Evolutionary conservation across 30 jellyfish, hydroid and myxozoan genomes (phyloP).

Genomic region (Phacellophora camtschatica): DNA sequence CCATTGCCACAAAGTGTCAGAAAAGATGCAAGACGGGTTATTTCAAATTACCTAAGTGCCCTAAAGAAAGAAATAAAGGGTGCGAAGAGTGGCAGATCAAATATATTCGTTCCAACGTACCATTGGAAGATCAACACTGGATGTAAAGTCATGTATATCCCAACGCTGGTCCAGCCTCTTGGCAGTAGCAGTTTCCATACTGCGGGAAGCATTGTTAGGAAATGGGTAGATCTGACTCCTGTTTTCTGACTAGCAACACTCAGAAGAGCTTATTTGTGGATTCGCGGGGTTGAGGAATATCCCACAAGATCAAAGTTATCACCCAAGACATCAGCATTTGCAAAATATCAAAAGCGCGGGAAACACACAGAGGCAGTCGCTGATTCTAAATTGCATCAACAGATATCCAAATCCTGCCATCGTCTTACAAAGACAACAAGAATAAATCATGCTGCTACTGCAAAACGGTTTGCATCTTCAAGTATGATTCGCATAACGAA

Average conservation of each 20-base stretch:
- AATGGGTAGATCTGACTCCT: neutral
- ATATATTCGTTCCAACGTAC: neutral
- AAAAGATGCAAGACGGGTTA: neutral
- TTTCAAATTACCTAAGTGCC: neutral
- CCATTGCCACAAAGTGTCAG: neutral
- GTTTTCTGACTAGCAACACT: conserved; percentile 72
- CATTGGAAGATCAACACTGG: neutral
- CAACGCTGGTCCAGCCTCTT: no score
- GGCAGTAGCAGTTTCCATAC: no score
- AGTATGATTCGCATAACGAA: no score
- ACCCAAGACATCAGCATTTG: neutral
- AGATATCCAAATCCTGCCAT: neutral
- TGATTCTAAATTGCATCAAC: neutral
- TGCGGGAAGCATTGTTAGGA: no score
- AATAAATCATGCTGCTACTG: neutral
- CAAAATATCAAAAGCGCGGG: neutral
- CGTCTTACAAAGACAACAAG: neutral
- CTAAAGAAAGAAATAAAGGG: neutral
- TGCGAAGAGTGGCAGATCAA: neutral
- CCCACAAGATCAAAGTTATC: no score
- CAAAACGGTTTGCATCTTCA: neutral
- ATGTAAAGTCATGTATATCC: neutral
- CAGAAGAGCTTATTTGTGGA: neutral
- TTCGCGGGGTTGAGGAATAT: no score
- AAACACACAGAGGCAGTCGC: neutral